phyloP scores from a whole-genome alignment of 2,888 invertebrate genomes.

The Apoderus coryli region DNA sequence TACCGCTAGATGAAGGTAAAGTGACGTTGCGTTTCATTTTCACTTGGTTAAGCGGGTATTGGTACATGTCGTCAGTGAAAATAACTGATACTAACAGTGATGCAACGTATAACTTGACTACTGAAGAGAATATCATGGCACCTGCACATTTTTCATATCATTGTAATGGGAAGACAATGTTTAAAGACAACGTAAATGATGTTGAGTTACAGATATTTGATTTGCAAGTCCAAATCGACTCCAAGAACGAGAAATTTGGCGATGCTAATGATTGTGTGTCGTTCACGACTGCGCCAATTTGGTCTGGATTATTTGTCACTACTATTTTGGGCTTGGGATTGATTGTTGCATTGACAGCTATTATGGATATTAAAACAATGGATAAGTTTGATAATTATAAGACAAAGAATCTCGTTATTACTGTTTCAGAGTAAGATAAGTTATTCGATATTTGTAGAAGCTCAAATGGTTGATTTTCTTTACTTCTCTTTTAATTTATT shows the following conservation, averaged over 20 bases:
- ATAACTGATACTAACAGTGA: slow-evolving; percentile 18
- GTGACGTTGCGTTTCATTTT: slow-evolving; percentile 28
- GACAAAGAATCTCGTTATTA: slow-evolving; percentile 54
- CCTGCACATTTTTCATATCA: slow-evolving; percentile 35
- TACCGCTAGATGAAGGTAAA: slow-evolving; percentile 24
- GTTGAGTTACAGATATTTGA: slow-evolving; percentile 27
- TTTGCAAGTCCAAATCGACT: slow-evolving; percentile 32
- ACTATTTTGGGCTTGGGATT: slow-evolving; percentile 47
- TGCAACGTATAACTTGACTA: slow-evolving; percentile 21
- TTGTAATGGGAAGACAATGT: slow-evolving; percentile 28
- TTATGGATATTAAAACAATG: slow-evolving; percentile 62
- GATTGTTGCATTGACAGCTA: slow-evolving; percentile 49
- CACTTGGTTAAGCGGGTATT: slow-evolving; percentile 27
- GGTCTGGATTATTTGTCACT: slow-evolving; percentile 55
- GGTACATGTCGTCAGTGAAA: slow-evolving; percentile 27
- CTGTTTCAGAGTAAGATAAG: slow-evolving; percentile 28
- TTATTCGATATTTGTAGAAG: too few relatives aligned
- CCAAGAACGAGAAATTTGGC: slow-evolving; percentile 32
- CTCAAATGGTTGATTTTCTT: too few relatives aligned
- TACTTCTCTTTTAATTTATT: too few relatives aligned
- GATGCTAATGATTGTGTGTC: slow-evolving; percentile 54
- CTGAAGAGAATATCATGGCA: slow-evolving; percentile 24
- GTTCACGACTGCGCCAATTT: slow-evolving; percentile 62
- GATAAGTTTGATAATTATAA: slow-evolving; percentile 74
- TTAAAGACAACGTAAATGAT: slow-evolving; percentile 24